These are phyloP conservation scores for Valencia hispanica DNA, from an alignment of 2,797 vertebrate genomes.

Conservation along the genomic window DNA sequence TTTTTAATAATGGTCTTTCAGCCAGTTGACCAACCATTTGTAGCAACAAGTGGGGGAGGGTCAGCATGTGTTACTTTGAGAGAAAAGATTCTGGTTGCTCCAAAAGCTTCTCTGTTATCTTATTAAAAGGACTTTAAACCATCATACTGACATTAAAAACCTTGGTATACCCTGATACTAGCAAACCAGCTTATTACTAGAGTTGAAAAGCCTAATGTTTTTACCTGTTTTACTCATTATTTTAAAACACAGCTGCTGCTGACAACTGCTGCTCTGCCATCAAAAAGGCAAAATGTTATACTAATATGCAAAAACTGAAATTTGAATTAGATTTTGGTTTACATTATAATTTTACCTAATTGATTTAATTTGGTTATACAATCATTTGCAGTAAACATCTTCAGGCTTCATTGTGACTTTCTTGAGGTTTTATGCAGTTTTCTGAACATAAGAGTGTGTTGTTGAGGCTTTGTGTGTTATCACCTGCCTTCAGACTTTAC, in stretches of 20 bases:
- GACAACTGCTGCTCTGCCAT: background rate
- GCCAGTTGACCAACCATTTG: background rate
- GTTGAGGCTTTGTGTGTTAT: background rate
- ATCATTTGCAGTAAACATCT: background rate
- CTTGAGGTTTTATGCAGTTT: constrained; percentile 29
- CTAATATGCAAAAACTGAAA: background rate
- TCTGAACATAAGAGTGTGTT: constrained; percentile 18
- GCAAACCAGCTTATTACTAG: too few relatives aligned
- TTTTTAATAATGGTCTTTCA: background rate
- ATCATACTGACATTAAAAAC: background rate
- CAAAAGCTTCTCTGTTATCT: background rate
- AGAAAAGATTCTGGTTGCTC: background rate
- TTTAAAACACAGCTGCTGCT: background rate
- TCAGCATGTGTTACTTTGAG: background rate
- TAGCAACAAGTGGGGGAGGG: background rate
- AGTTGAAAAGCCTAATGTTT: background rate
- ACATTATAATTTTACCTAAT: background rate
- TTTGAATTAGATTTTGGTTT: background rate
- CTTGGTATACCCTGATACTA: background rate
- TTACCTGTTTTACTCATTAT: background rate
- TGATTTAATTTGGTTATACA: background rate
- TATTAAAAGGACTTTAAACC: background rate
- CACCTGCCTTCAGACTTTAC: background rate
- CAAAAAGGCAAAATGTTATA: background rate
- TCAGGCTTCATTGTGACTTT: background rate